phyloP scores from a whole-genome alignment of 2,888 invertebrate species.

The Callyntrura guangdongensis region DNA sequence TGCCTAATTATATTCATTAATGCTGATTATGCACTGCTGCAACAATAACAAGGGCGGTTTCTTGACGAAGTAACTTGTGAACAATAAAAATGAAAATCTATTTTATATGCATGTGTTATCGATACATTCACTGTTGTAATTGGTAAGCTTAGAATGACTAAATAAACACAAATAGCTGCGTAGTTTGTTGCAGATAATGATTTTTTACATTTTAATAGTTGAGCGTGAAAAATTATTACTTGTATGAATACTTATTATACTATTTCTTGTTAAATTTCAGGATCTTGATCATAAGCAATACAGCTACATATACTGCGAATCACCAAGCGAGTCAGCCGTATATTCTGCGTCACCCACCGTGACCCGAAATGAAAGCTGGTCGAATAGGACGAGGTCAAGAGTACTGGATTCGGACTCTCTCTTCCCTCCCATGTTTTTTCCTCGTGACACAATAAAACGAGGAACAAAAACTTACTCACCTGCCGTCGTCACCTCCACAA shows the following conservation, averaged over 20 bases:
- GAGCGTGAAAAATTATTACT: not conserved
- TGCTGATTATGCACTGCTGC: slow-evolving; percentile 29
- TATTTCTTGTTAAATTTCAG: slow-evolving; percentile 59
- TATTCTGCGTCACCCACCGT: slow-evolving; percentile 60
- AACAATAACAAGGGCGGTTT: slow-evolving; percentile 19
- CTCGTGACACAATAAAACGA: slow-evolving; percentile 60
- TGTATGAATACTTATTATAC: not conserved
- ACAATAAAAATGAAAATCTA: not conserved
- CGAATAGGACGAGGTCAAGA: slow-evolving; percentile 57
- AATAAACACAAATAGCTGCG: too few species aligned
- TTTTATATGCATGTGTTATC: not conserved
- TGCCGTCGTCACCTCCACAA: slow-evolving; percentile 21
- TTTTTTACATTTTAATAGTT: too few species aligned
- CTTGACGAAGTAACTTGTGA: not conserved
- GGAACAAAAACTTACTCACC: slow-evolving; percentile 57
- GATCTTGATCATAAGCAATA: slow-evolving; percentile 67
- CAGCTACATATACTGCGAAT: slow-evolving; percentile 40
- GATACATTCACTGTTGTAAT: too few species aligned
- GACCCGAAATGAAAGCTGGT: slow-evolving; percentile 61
- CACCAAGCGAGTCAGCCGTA: slow-evolving; percentile 56
- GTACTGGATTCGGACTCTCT: slow-evolving; percentile 69
- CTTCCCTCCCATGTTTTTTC: slow-evolving; percentile 72
- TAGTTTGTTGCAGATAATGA: too few species aligned
- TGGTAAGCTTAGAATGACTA: too few species aligned
- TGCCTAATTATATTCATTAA: slow-evolving; percentile 57